Base-by-base conservation (phyloP, 2,888 invertebrate genomes). In the Microchrysa polita region DNA sequence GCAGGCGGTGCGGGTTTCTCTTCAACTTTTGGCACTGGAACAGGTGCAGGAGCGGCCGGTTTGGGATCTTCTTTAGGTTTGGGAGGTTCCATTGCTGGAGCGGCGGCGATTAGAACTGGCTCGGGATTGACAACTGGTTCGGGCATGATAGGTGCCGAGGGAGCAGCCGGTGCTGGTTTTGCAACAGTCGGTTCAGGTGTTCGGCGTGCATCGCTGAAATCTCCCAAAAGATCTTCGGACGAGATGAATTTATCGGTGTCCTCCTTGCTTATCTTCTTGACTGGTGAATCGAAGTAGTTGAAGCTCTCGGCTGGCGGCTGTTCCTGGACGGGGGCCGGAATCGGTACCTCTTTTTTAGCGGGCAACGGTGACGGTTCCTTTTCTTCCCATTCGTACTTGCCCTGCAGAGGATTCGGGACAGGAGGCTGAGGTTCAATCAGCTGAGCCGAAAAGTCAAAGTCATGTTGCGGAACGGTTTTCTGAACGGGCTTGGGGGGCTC, bases 211-310 rank as follows among this genome's bases (percentile, higher is more conserved):
- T 83, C 83, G 75, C 82, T 83, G 71, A 83, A 83, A 72, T 84
- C 83, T 2, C 82, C 81, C 12, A 84, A 73, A 14, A 85, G 78
- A 80, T 85, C 84, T 76, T 85, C 85, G 14, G 84, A 84, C 1
- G 85, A 84, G 71, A 84, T 84, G 69, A 84, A 85, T 74, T 84
- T 83, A 55, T 85, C 85, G 77, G 83, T 83, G 77, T 84, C 84
- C 74, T 84, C 83, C 67, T 82, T 78, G 22, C 82, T 80, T 67
- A 79, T 78, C 77, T 83, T 84, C 75, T 83, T 84, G 67, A 81
- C 83, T 76, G 83, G 83, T 75, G 84, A 72, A 23, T 72, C 60
- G 60, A 72, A 72, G 14, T 60, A 60, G 27, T n/a, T 53, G 16
- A 73, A 61, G 34, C 10, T 27, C 18, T 72, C 72, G 5, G 16